These are phyloP conservation scores for Leucoraja erinaceus DNA, from an alignment of 2,113 vertebrate species.

Conservation along the genomic window DNA sequence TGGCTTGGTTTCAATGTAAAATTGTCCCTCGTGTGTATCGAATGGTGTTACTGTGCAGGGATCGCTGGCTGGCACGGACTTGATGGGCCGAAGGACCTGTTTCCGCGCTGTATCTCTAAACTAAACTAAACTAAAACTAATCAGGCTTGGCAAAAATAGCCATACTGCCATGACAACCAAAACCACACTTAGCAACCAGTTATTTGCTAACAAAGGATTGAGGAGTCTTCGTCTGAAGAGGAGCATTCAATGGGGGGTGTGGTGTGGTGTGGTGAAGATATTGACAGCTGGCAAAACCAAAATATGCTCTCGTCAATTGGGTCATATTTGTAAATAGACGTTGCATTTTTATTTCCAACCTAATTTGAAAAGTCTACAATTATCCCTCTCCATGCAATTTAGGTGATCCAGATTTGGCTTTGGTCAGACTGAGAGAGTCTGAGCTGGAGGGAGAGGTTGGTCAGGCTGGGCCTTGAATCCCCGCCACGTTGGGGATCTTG, in stretches of 20 bases:
- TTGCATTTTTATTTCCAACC: not conserved
- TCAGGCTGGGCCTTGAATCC: too few species aligned
- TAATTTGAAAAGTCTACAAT: not conserved
- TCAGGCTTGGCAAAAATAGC: conserved; percentile 23
- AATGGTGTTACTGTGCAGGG: too few species aligned
- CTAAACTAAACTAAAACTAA: not conserved
- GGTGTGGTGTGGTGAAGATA: not conserved
- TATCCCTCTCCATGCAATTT: not conserved
- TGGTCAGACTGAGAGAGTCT: too few species aligned
- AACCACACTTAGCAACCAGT: conserved; percentile 31
- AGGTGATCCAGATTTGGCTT: too few species aligned
- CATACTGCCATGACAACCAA: conserved; percentile 22
- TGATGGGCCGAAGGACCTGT: too few species aligned
- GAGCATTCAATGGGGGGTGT: not conserved
- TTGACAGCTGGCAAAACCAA: not conserved
- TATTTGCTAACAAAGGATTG: conserved; percentile 6
- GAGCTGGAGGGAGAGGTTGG: too few species aligned
- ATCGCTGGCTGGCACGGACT: too few species aligned
- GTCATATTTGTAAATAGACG: conserved; percentile 26
- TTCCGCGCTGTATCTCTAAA: too few species aligned
- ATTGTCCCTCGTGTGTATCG: too few species aligned
- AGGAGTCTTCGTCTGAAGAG: not conserved
- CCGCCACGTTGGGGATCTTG: too few species aligned
- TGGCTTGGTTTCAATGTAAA: too few species aligned
- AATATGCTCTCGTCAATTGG: too few species aligned